Base-by-base conservation (phyloP, 2,797 vertebrate species). In the Crocodylus rhombifer region DNA sequence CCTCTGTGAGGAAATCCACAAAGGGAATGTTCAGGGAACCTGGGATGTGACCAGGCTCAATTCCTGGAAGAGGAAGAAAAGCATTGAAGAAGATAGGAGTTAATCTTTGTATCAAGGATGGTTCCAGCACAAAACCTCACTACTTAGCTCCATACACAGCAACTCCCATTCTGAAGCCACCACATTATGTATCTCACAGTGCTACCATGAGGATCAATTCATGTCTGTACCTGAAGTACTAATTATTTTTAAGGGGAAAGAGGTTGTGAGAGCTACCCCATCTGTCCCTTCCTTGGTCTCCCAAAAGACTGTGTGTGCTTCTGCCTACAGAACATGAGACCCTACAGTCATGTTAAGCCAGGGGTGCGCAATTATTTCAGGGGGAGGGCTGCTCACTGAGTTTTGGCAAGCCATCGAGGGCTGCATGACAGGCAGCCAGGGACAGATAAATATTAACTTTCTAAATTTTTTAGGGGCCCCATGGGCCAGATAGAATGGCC, bases 31-130 rank as follows among this genome's bases (percentile, higher is more conserved):
- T 99, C 58, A 98, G 91, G 0, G 99, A 93, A 14, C 98, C 97
- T 0, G 99, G 98, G 82, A 99, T 98, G 83, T 99, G 99, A 15
- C 99, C 99, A 2, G 99, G 98, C 83, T 99, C 98, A 1, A 98
- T 98, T 91, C 98, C 99, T 99, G 93, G 33, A 80, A 84, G 21
- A 79, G 25, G 62, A 56, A n/a, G 25, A 80, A 92, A 91, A 96
- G n/a, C 51, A 92, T 79, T 11, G 51, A 5, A 77, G 62, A 64
- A 77, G 62, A 64, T 1, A 80, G 25, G 23, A 93, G 86, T 92
- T 91, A 93, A 67, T 9, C 15, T 84, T 75, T 83, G 3, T 6
- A 14, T 21, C 33, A 28, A 6, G 4, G 17, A 65, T 1, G 67
- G 88, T 73, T 14, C 67, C 75, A 83, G 13, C 64, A 9, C 77